Evolutionary conservation across 2,888 invertebrate species (phyloP).

Genomic region (Anorthoa munda): DNA sequence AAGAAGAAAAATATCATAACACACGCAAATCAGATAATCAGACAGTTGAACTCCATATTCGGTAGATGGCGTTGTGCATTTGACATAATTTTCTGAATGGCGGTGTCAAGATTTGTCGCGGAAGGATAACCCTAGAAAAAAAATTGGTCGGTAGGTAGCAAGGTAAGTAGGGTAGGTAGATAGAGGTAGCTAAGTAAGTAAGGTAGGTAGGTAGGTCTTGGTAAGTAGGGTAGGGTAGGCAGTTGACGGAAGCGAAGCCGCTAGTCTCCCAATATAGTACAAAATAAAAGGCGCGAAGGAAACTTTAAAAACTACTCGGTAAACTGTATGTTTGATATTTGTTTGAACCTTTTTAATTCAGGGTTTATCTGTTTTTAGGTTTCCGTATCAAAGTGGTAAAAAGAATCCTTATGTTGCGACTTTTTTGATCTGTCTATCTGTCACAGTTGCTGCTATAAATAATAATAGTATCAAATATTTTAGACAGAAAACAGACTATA

Average conservation of each 20-base stretch:
- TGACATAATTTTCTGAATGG: too few species aligned
- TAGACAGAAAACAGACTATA: neutral
- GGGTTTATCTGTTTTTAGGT: neutral
- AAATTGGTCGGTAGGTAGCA: neutral
- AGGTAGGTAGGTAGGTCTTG: neutral
- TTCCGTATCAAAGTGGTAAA: neutral
- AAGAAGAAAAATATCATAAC: too few species aligned
- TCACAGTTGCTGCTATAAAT: too few species aligned
- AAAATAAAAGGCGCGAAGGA: neutral
- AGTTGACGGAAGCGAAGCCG: too few species aligned
- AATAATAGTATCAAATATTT: too few species aligned
- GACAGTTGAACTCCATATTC: too few species aligned
- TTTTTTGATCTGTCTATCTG: too few species aligned
- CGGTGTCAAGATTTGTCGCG: too few species aligned
- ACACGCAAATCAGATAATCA: too few species aligned
- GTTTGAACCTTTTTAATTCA: neutral
- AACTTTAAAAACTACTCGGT: neutral
- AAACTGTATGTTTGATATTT: neutral
- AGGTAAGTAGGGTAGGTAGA: neutral
- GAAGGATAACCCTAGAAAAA: too few species aligned
- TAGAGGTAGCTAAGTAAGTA: too few species aligned
- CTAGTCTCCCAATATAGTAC: neutral
- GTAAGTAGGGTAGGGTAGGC: neutral
- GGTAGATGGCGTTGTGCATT: too few species aligned
- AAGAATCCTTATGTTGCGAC: neutral